These are phyloP conservation scores for Leptura quadrifasciata DNA, from an alignment of 2,888 invertebrate species.

Conservation along the genomic window DNA sequence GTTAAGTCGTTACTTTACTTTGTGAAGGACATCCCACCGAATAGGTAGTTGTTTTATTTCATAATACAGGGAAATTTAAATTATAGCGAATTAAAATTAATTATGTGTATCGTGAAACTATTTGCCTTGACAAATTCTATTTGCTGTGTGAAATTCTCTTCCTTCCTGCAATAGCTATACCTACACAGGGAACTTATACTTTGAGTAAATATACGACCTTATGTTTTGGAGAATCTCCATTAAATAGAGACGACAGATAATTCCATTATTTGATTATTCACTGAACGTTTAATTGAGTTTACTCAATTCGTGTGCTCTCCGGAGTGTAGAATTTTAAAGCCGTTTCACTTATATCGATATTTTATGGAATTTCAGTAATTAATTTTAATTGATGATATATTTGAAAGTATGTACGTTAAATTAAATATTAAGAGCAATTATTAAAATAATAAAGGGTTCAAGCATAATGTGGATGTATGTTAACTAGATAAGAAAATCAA, in stretches of 20 bases:
- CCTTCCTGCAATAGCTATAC: slow-evolving; percentile 12
- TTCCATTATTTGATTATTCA: slow-evolving; percentile 39
- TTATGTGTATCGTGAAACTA: slow-evolving; percentile 31
- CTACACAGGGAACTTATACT: slow-evolving; percentile 26
- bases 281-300: slow-evolving; percentile 35
- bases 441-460: no score
- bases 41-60: not conserved
- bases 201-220: slow-evolving; percentile 33
- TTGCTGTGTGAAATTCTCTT: slow-evolving; percentile 28
- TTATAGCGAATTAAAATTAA: slow-evolving; percentile 36
- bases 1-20: no score
- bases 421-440: no score
- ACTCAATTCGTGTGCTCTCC: slow-evolving; percentile 13
- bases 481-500: no score
- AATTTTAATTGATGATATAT: not conserved
- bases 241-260: slow-evolving; percentile 29
- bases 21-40: no score
- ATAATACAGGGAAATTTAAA: slow-evolving; percentile 17
- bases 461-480: no score
- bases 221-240: slow-evolving; percentile 30
- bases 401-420: no score
- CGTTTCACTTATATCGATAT: not conserved
- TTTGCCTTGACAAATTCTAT: slow-evolving; percentile 23
- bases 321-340: slow-evolving; percentile 15
- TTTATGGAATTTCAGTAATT: slow-evolving; percentile 12